Evolutionary conservation across 2,113 vertebrate species (phyloP).

Genomic region (Physeter macrocephalus): DNA sequence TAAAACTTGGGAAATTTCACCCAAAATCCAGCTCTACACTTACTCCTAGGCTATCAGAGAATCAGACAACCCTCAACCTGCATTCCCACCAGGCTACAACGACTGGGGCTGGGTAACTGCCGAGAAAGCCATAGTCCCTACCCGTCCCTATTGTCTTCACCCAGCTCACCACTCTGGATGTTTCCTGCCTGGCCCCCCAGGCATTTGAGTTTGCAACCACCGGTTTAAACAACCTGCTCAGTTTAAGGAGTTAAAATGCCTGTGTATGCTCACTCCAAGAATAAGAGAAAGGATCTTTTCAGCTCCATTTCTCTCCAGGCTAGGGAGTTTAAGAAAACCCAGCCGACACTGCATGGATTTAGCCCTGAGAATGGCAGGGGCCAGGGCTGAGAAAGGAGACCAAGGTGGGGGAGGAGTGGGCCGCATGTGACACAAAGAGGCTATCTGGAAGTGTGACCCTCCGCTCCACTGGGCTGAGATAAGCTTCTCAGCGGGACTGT

Average conservation of each 20-base stretch:
- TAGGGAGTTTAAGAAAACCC: constrained; percentile 33
- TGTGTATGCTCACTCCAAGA: background rate
- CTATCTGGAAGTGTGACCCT: constrained; percentile 48
- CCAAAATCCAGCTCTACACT: background rate
- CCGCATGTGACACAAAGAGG: constrained; percentile 29
- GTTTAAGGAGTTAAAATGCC: background rate
- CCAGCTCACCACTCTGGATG: background rate
- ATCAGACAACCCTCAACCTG: background rate
- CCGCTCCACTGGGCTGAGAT: constrained; percentile 61
- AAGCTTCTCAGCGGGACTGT: constrained; percentile 61
- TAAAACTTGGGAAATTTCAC: background rate
- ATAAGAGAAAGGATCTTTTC: constrained; percentile 21
- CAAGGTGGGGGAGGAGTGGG: background rate
- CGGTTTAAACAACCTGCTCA: background rate
- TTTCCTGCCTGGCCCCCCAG: background rate
- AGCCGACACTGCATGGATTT: background rate
- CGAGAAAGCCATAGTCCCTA: background rate
- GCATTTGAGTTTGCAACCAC: background rate
- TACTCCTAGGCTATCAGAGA: background rate
- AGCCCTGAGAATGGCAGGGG: background rate
- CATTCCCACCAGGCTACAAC: background rate
- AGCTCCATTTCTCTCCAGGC: background rate
- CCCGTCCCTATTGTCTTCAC: background rate
- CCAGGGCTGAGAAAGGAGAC: background rate
- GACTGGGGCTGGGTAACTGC: too few species aligned